Evolutionary conservation across 2,888 invertebrate genomes (phyloP).

Genomic region (Nudaria mundana): DNA sequence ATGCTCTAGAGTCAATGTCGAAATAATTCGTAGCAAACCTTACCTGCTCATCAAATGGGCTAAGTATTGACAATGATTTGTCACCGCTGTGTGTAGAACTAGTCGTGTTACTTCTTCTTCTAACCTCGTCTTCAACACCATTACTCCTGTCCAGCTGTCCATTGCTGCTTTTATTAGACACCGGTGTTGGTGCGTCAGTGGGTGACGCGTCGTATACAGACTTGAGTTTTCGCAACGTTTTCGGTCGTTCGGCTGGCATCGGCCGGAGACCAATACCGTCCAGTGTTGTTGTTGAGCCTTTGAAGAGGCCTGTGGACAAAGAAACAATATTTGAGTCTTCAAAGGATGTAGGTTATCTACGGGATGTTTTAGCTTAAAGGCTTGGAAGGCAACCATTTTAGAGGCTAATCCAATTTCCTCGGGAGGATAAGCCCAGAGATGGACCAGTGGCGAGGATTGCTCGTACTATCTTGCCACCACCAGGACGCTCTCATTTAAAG

Average conservation of each 20-base stretch:
- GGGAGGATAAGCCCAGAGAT: too few relatives aligned
- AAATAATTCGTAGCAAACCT: too few relatives aligned
- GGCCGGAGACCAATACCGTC: constrained; percentile 83
- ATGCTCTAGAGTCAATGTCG: too few relatives aligned
- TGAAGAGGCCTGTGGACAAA: constrained; percentile 86
- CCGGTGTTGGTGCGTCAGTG: constrained; percentile 54
- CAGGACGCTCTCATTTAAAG: too few relatives aligned
- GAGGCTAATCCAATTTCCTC: too few relatives aligned
- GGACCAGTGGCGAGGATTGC: too few relatives aligned
- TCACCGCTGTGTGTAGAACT: constrained; percentile 71
- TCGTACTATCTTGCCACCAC: too few relatives aligned
- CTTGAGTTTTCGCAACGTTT: constrained; percentile 87
- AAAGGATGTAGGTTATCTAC: background rate
- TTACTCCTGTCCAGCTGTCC: constrained; percentile 62
- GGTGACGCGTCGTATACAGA: constrained; percentile 85
- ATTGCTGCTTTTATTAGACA: constrained; percentile 63
- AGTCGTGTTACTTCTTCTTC: constrained; percentile 67
- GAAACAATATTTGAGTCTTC: constrained; percentile 4
- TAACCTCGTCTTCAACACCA: constrained; percentile 76
- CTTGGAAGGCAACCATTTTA: too few relatives aligned
- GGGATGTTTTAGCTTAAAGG: background rate
- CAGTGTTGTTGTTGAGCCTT: constrained; percentile 88
- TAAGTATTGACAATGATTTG: constrained; percentile 83
- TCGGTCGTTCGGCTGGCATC: constrained; percentile 86
- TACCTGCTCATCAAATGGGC: constrained; percentile 92